Evolutionary conservation across 2,888 invertebrate species (phyloP).

Genomic region (Synanthedon vespiformis): DNA sequence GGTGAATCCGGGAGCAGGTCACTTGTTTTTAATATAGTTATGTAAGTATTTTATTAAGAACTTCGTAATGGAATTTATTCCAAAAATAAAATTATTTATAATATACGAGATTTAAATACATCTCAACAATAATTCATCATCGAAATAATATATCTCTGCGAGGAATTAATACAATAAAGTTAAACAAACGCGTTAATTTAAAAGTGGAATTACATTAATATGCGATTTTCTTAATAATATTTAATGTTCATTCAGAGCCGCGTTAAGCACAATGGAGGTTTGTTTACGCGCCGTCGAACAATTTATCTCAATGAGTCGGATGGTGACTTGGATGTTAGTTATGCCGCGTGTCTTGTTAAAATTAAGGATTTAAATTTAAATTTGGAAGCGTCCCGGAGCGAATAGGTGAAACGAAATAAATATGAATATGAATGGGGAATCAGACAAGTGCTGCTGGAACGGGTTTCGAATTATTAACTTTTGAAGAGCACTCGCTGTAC

Average conservation of each 20-base stretch:
- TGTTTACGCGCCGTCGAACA: constrained; percentile 55
- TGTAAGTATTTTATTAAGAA: too few relatives aligned
- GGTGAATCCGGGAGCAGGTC: too few relatives aligned
- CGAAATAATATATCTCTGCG: too few relatives aligned
- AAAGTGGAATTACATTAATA: constrained; percentile 55
- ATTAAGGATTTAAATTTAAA: constrained; percentile 62
- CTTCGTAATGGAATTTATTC: too few relatives aligned
- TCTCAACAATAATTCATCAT: too few relatives aligned
- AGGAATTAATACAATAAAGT: too few relatives aligned
- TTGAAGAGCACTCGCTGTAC: constrained; percentile 52
- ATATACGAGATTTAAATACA: too few relatives aligned
- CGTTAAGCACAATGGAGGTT: constrained; percentile 45
- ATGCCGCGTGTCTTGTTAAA: constrained; percentile 56
- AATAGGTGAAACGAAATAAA: constrained; percentile 67
- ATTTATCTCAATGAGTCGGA: constrained; percentile 28
- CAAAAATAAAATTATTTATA: too few relatives aligned
- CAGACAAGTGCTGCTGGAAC: constrained; percentile 52
- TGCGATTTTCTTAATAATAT: constrained; percentile 52
- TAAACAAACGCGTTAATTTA: constrained; percentile 44
- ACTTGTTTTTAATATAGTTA: too few relatives aligned
- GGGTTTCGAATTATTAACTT: constrained; percentile 66
- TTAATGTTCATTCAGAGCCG: constrained; percentile 51
- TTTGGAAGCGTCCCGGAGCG: constrained; percentile 45
- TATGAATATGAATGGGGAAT: constrained; percentile 70
- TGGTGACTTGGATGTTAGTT: constrained; percentile 20